Percentiles rank a stretch among this genome's conserved stretches.
Conservation (phyloP, 37 sponge, comb jelly and placozoan species). For the Geodia barretti region DNA sequence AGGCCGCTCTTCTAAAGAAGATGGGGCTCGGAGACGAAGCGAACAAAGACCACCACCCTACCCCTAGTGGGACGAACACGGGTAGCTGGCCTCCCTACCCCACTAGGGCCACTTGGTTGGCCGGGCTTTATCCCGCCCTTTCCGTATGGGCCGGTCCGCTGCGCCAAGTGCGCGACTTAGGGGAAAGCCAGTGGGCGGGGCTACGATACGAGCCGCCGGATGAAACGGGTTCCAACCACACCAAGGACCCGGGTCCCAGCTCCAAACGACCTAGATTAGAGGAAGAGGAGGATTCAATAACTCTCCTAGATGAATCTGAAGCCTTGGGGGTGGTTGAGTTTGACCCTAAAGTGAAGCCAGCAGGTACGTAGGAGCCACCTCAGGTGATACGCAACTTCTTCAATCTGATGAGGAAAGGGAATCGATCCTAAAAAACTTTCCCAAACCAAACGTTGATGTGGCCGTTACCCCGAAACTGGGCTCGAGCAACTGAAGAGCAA, state of each 20-base stretch:
- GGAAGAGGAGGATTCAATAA: neutral
- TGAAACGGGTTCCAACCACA: neutral
- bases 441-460: conserved; percentile 6
- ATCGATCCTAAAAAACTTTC: conserved; percentile 15
- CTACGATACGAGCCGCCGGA: neutral
- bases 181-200: neutral
- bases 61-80: conserved; percentile 22
- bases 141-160: neutral
- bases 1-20: neutral
- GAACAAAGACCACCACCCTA: neutral
- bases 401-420: conserved; percentile 17
- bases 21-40: conserved; percentile 1
- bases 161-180: too few relatives aligned
- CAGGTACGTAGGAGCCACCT: neutral
- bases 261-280: neutral
- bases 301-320: neutral
- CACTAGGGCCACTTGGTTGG: neutral
- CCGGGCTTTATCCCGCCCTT: too few relatives aligned
- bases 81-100: conserved; percentile 1
- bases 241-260: neutral
- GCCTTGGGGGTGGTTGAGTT: neutral
- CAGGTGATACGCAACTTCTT: neutral
- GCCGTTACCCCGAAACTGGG: conserved; percentile 5
- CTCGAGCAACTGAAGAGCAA: conserved; percentile 6
- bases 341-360: conserved; percentile 1